Evolutionary conservation across 2,888 invertebrate species (phyloP).

Genomic region (Sisyra nigra): DNA sequence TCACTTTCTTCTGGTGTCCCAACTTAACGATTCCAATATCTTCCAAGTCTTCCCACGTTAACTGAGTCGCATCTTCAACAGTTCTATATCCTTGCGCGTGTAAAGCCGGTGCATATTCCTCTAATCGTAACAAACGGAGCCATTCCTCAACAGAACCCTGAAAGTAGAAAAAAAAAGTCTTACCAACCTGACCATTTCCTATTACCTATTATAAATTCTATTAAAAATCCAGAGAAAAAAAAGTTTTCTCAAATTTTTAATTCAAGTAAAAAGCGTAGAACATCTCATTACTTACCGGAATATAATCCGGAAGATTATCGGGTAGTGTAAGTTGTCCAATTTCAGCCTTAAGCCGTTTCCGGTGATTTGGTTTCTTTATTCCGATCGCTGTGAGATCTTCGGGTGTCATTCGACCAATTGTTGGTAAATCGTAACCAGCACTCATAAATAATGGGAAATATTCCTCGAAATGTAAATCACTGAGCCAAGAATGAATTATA

Average conservation of each 20-base stretch:
- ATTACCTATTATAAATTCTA: neutral
- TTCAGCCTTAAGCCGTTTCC: slow-evolving; percentile 90
- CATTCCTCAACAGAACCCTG: slow-evolving; percentile 90
- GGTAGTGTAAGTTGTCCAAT: slow-evolving; percentile 87
- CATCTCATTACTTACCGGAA: slow-evolving; percentile 51
- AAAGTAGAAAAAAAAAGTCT: slow-evolving; percentile 12
- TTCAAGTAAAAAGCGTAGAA: slow-evolving; percentile 7
- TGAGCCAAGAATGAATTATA: slow-evolving; percentile 87
- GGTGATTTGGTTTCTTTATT: slow-evolving; percentile 93
- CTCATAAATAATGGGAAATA: slow-evolving; percentile 85
- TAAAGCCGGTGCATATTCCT: slow-evolving; percentile 82
- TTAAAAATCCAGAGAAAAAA: no score
- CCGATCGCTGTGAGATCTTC: slow-evolving; percentile 81
- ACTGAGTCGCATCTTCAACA: slow-evolving; percentile 84
- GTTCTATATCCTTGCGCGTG: slow-evolving; percentile 87
- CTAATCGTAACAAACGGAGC: slow-evolving; percentile 77
- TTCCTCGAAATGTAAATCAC: slow-evolving; percentile 86
- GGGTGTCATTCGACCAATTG: slow-evolving; percentile 97
- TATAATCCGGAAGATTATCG: slow-evolving; percentile 88
- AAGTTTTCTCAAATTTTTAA: neutral
- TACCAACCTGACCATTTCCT: neutral
- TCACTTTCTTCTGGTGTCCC: slow-evolving; percentile 97
- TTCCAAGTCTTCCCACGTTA: slow-evolving; percentile 98
- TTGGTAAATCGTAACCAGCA: slow-evolving; percentile 95
- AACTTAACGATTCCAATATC: slow-evolving; percentile 87